Evolutionary conservation across 2,113 vertebrate genomes (phyloP), one percentile per base, ranked within the genome.

Genomic region (Megaceryle torquata): DNA sequence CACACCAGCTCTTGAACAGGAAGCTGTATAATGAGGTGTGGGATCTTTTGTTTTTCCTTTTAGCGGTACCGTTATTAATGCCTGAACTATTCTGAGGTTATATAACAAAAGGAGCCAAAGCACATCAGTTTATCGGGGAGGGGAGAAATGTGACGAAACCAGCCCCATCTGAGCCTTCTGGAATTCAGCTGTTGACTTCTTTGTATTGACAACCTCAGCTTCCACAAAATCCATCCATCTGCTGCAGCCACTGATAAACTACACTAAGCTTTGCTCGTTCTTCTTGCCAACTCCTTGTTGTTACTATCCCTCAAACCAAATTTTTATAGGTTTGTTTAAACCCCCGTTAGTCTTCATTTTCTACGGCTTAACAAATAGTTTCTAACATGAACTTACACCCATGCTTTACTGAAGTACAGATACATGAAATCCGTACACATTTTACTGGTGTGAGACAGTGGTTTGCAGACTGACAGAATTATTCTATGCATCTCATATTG

Each of bases 1-100:
- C 88, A 89, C 90, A 94, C 82, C 48, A 26, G 5, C 51, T 79
- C 82, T 63, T 50, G 5, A 83, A 93, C 93, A 97, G 96, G 96
- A 94, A 96, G 56, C n/a, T 0, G 25, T 85, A 56, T 86, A 93
- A 91, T 81, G 93, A 95, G 79, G 20, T 79, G 90, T 33, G 78
- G 90, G 81, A 41, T 64, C 77, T 91, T 75, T 53, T 22, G 29
- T 51, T 90, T 76, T 51, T 9, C 35, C 81, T 54, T 94, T 80
- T 19, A 53, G 59, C 82, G 44, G 69, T 43, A 9, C 46, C 0
- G 5, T 92, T 89, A 91, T 96, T 75, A 89, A 86, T 84, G 92
- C 83, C 91, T 24, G 51, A n/a, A 6, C 76, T 54, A 0, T 75
- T 61, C 72, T 4, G 80, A 75, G 46, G 5, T 37, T 54, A 56